A percentile compares a stretch with the other conserved stretches of the same genome.
phyloP scores from a whole-genome alignment of 2,113 vertebrate species.

The Choloepus hoffmanni region DNA sequence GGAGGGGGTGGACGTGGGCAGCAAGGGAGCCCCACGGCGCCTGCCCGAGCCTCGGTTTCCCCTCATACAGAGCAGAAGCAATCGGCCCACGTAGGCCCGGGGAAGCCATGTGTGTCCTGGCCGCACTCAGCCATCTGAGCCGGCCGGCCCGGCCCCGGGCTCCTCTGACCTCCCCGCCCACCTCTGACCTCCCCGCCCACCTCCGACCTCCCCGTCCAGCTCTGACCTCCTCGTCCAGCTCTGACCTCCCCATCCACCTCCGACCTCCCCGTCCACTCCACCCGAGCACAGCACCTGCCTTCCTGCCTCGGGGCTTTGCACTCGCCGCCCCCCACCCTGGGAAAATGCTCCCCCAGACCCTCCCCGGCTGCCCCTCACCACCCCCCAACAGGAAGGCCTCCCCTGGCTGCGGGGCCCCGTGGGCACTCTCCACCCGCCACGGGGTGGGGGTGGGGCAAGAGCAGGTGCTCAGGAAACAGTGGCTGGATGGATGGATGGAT shows the following conservation, averaged over 20 bases:
- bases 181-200: neutral
- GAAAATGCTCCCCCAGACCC: neutral
- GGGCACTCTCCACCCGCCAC: neutral
- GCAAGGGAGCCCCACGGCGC: fast-evolving
- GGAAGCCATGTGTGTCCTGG: neutral
- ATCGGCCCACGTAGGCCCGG: neutral
- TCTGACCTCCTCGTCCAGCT: neutral
- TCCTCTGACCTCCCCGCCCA: neutral
- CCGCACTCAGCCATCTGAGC: neutral
- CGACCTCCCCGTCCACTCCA: neutral
- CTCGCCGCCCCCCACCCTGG: neutral
- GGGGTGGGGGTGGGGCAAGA: too few relatives aligned
- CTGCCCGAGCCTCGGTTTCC: neutral
- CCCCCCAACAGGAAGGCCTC: neutral
- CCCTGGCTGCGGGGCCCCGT: neutral
- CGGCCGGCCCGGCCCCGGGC: neutral
- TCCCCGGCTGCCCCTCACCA: neutral
- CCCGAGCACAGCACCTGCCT: neutral
- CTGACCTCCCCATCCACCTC: neutral
- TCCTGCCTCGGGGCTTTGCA: neutral
- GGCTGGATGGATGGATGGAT: neutral
- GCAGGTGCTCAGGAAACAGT: neutral
- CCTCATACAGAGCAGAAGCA: neutral
- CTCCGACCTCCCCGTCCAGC: neutral
- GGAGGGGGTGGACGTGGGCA: fast-evolving